A percentile compares a stretch with the other conserved stretches of the same genome.
Evolutionary conservation across 2,888 invertebrate species (phyloP).

Genomic region (Steinernema carpocapsae): DNA sequence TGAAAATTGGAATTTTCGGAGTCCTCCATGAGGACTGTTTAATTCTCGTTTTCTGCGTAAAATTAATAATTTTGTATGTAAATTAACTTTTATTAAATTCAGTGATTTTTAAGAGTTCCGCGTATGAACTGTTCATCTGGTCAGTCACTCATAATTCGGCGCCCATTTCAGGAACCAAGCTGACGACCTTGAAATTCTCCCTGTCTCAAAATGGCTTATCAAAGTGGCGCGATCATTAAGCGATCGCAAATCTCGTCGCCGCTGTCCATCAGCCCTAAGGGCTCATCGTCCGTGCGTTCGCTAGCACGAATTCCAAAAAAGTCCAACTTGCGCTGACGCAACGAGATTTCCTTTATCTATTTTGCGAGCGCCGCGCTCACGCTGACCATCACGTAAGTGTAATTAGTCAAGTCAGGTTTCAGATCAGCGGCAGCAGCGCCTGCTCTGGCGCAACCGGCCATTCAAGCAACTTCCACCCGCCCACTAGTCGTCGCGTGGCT

Average conservation of each 20-base stretch:
- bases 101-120: too few relatives aligned
- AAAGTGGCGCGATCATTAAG: background rate
- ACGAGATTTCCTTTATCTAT: slow-evolving; percentile 27
- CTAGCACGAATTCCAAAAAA: slow-evolving; percentile 28
- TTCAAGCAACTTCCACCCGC: background rate
- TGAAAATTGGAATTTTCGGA: too few relatives aligned
- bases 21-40: too few relatives aligned
- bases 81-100: too few relatives aligned
- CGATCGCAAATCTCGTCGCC: background rate
- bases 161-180: too few relatives aligned
- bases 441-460: slow-evolving; percentile 30
- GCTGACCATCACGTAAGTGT: slow-evolving; percentile 31
- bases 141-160: too few relatives aligned
- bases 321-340: slow-evolving; percentile 30
- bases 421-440: background rate
- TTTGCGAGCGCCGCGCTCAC: slow-evolving; percentile 14
- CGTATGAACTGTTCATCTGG: too few relatives aligned
- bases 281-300: background rate
- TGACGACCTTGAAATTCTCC: too few relatives aligned
- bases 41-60: too few relatives aligned
- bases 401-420: slow-evolving; percentile 23
- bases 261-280: background rate
- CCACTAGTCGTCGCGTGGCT: background rate
- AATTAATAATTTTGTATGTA: too few relatives aligned
- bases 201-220: slow-evolving; percentile 6